These are phyloP conservation scores for Calliopum simillimum DNA, from an alignment of 2,888 invertebrate species.

Conservation along the genomic window DNA sequence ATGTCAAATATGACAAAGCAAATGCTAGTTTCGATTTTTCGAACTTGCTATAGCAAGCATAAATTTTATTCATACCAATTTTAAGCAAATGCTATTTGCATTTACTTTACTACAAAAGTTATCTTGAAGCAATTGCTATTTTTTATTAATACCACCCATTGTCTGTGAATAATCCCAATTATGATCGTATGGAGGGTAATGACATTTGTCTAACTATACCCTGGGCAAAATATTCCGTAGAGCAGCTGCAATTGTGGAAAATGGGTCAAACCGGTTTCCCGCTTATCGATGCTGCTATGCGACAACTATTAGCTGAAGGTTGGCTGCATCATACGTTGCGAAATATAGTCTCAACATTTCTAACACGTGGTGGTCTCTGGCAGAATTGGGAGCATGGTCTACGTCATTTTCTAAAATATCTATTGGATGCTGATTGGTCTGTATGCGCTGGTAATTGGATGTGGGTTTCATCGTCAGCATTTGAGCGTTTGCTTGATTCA, in stretches of 20 bases:
- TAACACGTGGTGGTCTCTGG: conserved; percentile 82
- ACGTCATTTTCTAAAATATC: conserved; percentile 75
- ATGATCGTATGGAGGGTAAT: conserved; percentile 76
- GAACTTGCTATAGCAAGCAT: too few species aligned
- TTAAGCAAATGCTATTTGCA: too few species aligned
- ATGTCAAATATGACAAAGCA: too few species aligned
- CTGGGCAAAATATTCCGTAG: conserved; percentile 72
- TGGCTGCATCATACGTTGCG: conserved; percentile 80
- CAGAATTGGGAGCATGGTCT: conserved; percentile 80
- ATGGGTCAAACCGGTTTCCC: conserved; percentile 78
- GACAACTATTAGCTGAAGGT: conserved; percentile 76
- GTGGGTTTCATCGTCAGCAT: conserved; percentile 83
- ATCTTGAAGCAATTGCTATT: too few species aligned
- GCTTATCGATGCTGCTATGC: conserved; percentile 80
- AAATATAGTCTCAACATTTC: conserved; percentile 78
- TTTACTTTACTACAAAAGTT: too few species aligned
- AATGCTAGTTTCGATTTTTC: too few species aligned
- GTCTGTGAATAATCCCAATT: conserved; percentile 79
- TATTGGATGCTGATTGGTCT: conserved; percentile 82
- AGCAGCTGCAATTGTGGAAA: conserved; percentile 72
- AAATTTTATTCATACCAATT: too few species aligned
- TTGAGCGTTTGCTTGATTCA: conserved; percentile 78
- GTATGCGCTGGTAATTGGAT: conserved; percentile 85
- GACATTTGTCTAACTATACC: conserved; percentile 79
- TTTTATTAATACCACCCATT: too few species aligned